Percentiles rank a stretch among this genome's conserved stretches.
Evolutionary conservation across 2,113 vertebrate genomes (phyloP).

Genomic region (Oreochromis spilurus): DNA sequence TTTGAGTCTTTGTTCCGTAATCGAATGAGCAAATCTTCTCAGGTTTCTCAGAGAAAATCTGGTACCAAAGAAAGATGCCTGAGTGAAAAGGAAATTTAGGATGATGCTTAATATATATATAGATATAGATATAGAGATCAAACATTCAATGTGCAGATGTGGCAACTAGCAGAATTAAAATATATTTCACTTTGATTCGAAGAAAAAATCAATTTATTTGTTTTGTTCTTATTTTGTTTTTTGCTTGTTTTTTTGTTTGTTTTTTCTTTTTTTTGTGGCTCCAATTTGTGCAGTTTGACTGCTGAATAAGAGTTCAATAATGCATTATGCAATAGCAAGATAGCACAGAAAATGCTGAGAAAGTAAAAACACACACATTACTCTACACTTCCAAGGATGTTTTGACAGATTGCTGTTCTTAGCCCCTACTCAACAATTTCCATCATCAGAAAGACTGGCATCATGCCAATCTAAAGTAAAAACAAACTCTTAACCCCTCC

Average conservation of each 20-base stretch:
- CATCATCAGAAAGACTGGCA: not conserved
- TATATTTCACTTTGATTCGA: not conserved
- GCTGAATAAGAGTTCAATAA: not conserved
- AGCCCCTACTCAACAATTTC: not conserved
- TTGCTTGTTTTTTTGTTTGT: not conserved
- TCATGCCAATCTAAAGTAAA: not conserved
- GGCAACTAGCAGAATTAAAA: not conserved
- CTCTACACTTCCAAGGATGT: not conserved
- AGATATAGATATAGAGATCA: not conserved
- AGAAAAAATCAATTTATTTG: not conserved
- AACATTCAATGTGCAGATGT: not conserved
- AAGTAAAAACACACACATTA: not conserved
- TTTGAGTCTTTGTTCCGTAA: not conserved
- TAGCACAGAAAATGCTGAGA: not conserved
- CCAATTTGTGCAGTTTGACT: not conserved
- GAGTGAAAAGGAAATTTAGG: not conserved
- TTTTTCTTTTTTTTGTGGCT: not conserved
- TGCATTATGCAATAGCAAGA: not conserved
- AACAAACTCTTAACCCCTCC: not conserved
- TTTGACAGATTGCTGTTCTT: not conserved
- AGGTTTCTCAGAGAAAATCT: not conserved
- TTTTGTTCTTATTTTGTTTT: not conserved
- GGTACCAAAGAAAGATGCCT: not conserved
- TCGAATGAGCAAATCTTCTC: not conserved
- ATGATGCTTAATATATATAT: not conserved